phyloP scores from a whole-genome alignment of 2,113 vertebrate genomes.

The Rhipidura dahli region DNA sequence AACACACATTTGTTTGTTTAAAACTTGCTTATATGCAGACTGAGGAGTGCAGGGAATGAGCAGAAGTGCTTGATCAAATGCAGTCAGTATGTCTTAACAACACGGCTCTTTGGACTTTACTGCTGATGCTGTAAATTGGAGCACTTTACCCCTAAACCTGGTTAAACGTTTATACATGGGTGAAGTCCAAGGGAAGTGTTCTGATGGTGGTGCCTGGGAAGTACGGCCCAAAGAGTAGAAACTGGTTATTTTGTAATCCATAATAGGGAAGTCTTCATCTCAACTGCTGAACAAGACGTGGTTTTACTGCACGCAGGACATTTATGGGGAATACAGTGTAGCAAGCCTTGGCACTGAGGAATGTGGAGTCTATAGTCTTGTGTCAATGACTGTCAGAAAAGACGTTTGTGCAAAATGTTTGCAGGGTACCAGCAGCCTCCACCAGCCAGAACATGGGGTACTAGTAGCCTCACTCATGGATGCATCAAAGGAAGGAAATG shows the following conservation, averaged over 20 bases:
- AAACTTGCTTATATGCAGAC: background rate
- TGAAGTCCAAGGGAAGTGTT: background rate
- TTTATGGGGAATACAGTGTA: background rate
- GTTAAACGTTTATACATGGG: background rate
- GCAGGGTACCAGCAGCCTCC: background rate
- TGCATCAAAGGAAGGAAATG: background rate
- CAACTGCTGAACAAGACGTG: background rate
- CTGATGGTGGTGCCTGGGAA: background rate
- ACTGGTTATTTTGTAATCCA: background rate
- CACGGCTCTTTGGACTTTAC: background rate
- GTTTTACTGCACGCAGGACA: background rate
- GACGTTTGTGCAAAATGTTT: background rate
- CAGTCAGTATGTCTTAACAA: background rate
- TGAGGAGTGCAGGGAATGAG: background rate
- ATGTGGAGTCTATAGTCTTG: background rate
- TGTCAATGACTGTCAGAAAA: background rate
- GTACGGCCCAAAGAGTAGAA: background rate
- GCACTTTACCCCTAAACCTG: background rate
- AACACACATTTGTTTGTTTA: background rate
- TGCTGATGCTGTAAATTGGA: background rate
- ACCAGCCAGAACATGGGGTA: background rate
- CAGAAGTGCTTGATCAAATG: background rate
- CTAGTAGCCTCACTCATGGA: background rate
- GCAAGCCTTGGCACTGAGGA: background rate
- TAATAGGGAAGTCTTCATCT: background rate